Conservation (phyloP, 2,113 vertebrate species). For the Drymodes brunneopygia region DNA sequence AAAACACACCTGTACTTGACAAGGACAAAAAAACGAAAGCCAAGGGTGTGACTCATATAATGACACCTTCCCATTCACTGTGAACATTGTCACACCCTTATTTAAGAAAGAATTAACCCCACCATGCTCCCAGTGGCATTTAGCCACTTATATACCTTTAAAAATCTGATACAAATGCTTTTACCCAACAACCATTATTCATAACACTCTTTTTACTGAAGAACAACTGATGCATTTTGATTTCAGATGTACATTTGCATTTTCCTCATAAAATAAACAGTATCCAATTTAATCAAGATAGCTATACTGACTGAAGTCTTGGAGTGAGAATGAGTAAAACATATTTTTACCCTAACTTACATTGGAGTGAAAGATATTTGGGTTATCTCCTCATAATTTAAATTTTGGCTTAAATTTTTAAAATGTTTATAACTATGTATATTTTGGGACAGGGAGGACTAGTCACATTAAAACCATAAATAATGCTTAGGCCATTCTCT, state of each 20-base stretch:
- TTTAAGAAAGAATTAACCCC: neutral
- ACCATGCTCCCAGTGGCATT: neutral
- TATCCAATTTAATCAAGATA: neutral
- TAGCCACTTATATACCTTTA: neutral
- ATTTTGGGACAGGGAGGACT: neutral
- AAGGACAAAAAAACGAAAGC: neutral
- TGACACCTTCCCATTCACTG: neutral
- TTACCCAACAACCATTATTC: neutral
- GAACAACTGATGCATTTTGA: neutral
- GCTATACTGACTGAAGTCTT: neutral
- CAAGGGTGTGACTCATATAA: neutral
- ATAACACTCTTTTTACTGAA: neutral
- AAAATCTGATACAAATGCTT: neutral
- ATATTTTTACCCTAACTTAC: neutral
- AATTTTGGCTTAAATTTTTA: neutral
- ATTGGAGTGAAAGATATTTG: neutral
- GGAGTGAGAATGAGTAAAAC: neutral
- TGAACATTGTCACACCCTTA: neutral
- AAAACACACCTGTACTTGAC: neutral
- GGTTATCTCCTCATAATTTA: neutral
- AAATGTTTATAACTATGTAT: neutral
- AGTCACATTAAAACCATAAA: neutral
- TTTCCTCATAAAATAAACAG: neutral
- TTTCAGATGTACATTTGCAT: neutral
- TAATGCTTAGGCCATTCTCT: neutral